Evolutionary conservation across 2,888 invertebrate genomes (phyloP), one percentile per base, ranked within the genome.

Genomic region (Tuberolachnus salignus): DNA sequence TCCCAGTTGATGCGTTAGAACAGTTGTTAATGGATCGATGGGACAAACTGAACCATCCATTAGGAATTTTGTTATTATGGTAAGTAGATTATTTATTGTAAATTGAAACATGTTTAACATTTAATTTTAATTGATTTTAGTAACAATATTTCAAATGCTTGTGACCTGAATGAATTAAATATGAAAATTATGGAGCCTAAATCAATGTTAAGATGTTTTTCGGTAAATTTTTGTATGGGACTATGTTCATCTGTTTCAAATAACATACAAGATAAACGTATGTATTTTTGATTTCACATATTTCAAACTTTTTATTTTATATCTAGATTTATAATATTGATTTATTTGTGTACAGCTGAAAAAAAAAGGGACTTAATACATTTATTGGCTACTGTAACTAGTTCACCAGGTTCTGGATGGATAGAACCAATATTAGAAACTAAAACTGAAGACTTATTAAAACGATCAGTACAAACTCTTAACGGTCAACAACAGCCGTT

Each of bases 1-100:
- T 87, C 26, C 85, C 87, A 1, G 86, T 89, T 80, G 84, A 86
- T 13, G 87, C 87, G 73, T 85, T 90, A 81, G 90, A 90, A 84
- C 85, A 84, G 4, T 86, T 90, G 4, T 85, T 90, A 74, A 84
- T 87, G 19, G 88, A 89, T 81, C 88, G 89, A 66, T 82, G 82
- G 82, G 83, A 82, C 1, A 67, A 81, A 72, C 80, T 83, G 21
- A 78, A 82, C 21, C 82, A 83, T 75, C 82, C 82, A 55, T 69
- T 83, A 34, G 82, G 83, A n/a, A 80, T 81, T 51, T 74, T 83
- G 26, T 81, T 83, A 63, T 81, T 83, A 71, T 82, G 82, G 82
- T 83, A 75, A 21, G 16, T n/a, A 1, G 1, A n/a, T 21, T 9
- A 9, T 19, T 51, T 42, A 21, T 42, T 16, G 3, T 34, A 63